Percentiles rank a stretch among this genome's conserved stretches.
phyloP scores from a whole-genome alignment of 53 echinoderm and acorn worm genomes.

The Temnopleurus reevesii region DNA sequence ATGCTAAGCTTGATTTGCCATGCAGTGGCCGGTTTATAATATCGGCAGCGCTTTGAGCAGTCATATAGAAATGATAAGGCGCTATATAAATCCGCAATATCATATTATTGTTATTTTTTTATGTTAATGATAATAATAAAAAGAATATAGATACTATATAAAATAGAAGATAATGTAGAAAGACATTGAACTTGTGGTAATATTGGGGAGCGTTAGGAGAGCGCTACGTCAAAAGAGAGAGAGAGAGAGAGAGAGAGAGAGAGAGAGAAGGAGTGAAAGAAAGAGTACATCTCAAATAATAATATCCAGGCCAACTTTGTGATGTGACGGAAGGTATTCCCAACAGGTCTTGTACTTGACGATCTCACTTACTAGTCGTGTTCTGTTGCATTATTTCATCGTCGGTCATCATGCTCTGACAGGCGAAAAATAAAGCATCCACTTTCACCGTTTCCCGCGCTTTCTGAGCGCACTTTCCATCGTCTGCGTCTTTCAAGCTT shows the following conservation, averaged over 20 bases:
- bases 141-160: background rate
- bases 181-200: too few relatives aligned
- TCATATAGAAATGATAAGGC: too few relatives aligned
- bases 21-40: too few relatives aligned
- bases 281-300: background rate
- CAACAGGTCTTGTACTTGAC: background rate
- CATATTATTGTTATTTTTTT: too few relatives aligned
- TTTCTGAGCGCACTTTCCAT: background rate
- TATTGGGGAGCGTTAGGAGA: background rate
- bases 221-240: background rate
- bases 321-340: slow-evolving; percentile 21
- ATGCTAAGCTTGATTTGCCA: too few relatives aligned
- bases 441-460: slow-evolving; percentile 1
- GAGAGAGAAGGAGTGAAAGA: background rate
- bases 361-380: background rate
- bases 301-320: slow-evolving; percentile 9
- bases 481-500: background rate
- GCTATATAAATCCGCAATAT: too few relatives aligned
- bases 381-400: background rate
- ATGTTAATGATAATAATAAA: too few relatives aligned
- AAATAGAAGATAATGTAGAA: background rate
- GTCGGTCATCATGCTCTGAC: background rate
- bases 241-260: background rate
- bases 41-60: too few relatives aligned
- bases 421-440: background rate